Conservation (phyloP, 2,888 invertebrate species). For the Eristalinus aeneus region DNA sequence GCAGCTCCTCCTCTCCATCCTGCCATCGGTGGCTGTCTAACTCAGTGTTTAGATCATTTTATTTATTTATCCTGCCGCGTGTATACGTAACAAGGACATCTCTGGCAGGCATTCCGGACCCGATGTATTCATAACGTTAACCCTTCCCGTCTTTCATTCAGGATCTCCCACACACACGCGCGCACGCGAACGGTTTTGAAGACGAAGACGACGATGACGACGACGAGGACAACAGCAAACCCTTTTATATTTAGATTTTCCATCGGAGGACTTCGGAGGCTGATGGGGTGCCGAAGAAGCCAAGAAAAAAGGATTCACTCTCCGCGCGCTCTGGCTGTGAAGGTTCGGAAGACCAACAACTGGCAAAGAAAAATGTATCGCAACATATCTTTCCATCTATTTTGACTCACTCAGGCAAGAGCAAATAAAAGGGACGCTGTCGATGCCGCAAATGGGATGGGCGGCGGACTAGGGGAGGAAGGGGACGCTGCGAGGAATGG, state of each 20-base stretch:
- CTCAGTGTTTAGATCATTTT: conserved; percentile 59
- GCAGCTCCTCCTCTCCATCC: not conserved
- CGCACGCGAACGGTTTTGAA: not conserved
- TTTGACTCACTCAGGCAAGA: conserved; percentile 57
- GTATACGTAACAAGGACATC: conserved; percentile 50
- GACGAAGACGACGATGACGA: not conserved
- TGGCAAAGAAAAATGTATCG: conserved; percentile 48
- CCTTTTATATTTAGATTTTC: conserved; percentile 63
- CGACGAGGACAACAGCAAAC: conserved; percentile 10
- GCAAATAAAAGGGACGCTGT: conserved; percentile 37
- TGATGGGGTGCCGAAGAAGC: not conserved
- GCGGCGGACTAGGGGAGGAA: not conserved
- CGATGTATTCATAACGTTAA: conserved; percentile 57
- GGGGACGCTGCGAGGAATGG: conserved; percentile 31
- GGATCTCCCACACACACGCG: conserved; percentile 12
- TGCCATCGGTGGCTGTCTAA: conserved; percentile 10
- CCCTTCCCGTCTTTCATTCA: conserved; percentile 47
- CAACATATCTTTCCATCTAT: conserved; percentile 64
- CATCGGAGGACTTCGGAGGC: conserved; percentile 4
- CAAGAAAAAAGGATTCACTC: conserved; percentile 33
- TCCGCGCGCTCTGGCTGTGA: not conserved
- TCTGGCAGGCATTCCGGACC: conserved; percentile 31
- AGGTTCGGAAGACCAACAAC: conserved; percentile 18
- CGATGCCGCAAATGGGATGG: not conserved
- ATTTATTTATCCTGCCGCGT: conserved; percentile 54